Percentiles rank a stretch among this genome's conserved stretches.
These are phyloP conservation scores for Platypus cylindrus DNA, from an alignment of 2,888 invertebrate species.

Conservation along the genomic window DNA sequence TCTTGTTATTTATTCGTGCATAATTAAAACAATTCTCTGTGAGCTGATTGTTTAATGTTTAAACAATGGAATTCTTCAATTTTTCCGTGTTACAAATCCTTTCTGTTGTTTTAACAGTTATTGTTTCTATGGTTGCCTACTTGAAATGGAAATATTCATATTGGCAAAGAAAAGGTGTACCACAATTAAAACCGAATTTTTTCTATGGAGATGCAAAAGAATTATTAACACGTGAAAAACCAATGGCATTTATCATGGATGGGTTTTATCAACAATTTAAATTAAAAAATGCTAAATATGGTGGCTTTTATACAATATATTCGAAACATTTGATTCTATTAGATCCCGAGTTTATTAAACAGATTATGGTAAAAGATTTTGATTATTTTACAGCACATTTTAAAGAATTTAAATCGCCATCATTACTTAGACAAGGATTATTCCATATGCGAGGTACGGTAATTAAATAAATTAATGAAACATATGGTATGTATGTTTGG, in stretches of 20 bases:
- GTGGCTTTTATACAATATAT: conserved; percentile 31
- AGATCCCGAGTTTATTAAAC: conserved; percentile 24
- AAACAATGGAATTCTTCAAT: too few species aligned
- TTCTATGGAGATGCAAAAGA: conserved; percentile 7
- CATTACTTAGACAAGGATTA: conserved; percentile 3
- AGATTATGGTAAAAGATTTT: conserved; percentile 46
- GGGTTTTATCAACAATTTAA: conserved; percentile 13
- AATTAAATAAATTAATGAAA: too few species aligned
- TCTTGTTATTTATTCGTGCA: too few species aligned
- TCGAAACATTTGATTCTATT: conserved; percentile 19
- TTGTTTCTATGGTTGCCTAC: too few species aligned
- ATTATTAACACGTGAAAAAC: conserved; percentile 2
- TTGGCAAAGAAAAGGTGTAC: conserved; percentile 16
- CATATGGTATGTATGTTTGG: too few species aligned
- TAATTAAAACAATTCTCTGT: too few species aligned
- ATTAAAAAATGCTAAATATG: conserved; percentile 15
- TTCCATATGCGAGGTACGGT: conserved; percentile 10
- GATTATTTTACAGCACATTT: conserved; percentile 29
- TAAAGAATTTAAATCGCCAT: not conserved
- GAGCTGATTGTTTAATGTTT: too few species aligned
- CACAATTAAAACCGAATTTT: conserved; percentile 7
- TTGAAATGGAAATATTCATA: conserved; percentile 11
- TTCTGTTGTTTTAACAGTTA: too few species aligned
- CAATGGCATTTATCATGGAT: conserved; percentile 2
- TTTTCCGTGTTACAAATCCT: too few species aligned